These are phyloP conservation scores for Porites australiensis DNA, from an alignment of 64 coral and sea anemone species.

Conservation along the genomic window DNA sequence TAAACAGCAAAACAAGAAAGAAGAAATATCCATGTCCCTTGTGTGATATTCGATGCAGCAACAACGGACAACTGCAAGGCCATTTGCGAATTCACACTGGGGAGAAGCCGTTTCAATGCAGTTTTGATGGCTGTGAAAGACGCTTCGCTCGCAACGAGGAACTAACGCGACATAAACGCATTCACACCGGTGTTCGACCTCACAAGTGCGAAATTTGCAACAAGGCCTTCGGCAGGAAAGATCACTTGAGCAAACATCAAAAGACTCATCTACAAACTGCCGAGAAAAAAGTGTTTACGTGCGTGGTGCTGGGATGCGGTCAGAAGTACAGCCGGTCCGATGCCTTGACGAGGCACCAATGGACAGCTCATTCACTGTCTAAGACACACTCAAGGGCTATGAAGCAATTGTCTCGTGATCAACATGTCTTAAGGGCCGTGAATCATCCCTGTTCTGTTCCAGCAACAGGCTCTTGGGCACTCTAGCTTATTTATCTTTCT, in stretches of 20 bases:
- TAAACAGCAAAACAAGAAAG: slow-evolving; percentile 73
- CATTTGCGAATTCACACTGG: slow-evolving; percentile 97
- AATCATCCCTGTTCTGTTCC: slow-evolving; percentile 12
- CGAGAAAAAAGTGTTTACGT: slow-evolving; percentile 88
- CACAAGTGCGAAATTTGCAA: slow-evolving; percentile 94
- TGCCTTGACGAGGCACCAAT: slow-evolving; percentile 87
- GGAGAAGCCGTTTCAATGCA: slow-evolving; percentile 87
- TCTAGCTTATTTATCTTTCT: slow-evolving; percentile 13
- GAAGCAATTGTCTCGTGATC: slow-evolving; percentile 55
- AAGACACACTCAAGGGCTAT: slow-evolving; percentile 56
- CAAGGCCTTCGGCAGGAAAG: slow-evolving; percentile 97
- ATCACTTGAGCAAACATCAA: slow-evolving; percentile 94
- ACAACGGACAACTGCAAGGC: slow-evolving; percentile 96
- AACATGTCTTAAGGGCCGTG: slow-evolving; percentile 3
- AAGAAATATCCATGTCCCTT: slow-evolving; percentile 93
- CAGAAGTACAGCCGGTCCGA: slow-evolving; percentile 95
- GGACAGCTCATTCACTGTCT: slow-evolving; percentile 78
- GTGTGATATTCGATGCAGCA: slow-evolving; percentile 94
- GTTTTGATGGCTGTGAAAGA: slow-evolving; percentile 80
- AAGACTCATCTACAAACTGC: slow-evolving; percentile 93
- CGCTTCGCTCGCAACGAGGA: slow-evolving; percentile 97
- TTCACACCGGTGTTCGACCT: slow-evolving; percentile 93
- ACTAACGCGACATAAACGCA: slow-evolving; percentile 91
- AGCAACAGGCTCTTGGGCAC: slow-evolving; percentile 6
- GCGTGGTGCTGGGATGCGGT: slow-evolving; percentile 76